Conservation (phyloP, 2,113 vertebrate genomes). For the Muntiacus reevesi region DNA sequence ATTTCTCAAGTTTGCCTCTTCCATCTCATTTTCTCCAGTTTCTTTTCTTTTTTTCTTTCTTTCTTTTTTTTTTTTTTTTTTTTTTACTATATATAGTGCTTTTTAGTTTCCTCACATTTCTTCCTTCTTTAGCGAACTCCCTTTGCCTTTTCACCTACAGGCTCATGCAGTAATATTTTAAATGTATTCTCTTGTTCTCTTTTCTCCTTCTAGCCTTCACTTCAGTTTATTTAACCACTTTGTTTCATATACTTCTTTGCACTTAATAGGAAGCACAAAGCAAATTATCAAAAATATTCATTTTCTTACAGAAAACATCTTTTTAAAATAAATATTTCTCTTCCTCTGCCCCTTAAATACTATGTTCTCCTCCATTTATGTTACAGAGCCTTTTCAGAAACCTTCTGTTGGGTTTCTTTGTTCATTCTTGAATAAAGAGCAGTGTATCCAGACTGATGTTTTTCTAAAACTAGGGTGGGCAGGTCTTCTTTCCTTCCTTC, state of each 20-base stretch:
- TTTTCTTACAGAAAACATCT: constrained; percentile 34
- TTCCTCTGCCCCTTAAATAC: constrained; percentile 31
- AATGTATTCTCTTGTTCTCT: constrained; percentile 17
- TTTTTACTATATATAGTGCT: neutral
- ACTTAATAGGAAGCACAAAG: constrained; percentile 23
- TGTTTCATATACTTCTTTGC: constrained; percentile 10
- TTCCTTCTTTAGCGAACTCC: neutral
- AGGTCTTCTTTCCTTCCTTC: neutral
- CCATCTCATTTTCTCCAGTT: neutral
- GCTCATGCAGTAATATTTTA: constrained; percentile 15
- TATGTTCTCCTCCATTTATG: neutral
- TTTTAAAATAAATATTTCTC: constrained; percentile 27
- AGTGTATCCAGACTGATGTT: neutral
- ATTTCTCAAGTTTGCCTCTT: constrained; percentile 29
- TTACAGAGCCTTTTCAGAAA: neutral
- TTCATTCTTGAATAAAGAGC: constrained; percentile 26
- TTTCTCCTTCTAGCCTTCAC: constrained; percentile 22
- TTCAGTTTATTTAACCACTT: constrained; percentile 20
- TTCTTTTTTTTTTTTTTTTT: neutral
- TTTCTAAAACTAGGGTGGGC: neutral
- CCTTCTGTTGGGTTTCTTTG: neutral
- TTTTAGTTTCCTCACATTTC: neutral
- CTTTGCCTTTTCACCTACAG: neutral
- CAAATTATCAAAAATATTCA: neutral
- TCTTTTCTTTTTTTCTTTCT: neutral